Base-by-base conservation (phyloP, 2,888 invertebrate species). In the Nematopogon swammerdamellus region DNA sequence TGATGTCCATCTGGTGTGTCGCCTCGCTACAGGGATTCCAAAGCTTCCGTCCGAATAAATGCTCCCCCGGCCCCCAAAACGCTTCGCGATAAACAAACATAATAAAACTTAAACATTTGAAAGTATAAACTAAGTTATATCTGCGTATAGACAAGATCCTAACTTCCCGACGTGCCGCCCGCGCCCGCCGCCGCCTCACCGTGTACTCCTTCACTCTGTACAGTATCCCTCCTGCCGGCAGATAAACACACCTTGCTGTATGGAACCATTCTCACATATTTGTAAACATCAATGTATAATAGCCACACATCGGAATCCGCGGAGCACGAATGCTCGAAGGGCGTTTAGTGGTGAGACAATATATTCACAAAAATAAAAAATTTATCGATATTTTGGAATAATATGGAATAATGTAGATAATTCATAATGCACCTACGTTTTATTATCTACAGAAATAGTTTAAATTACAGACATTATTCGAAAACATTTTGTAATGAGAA, bases 1-100 rank as follows among this genome's bases (percentile, higher is more conserved):
- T 54, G 53, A 51, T 52, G 55, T 53, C 55, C 55, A 55, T 54
- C 52, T 55, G 55, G 53, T 55, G 54, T 52, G 54, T 49, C 55
- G 36, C 36, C 36, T 36, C 8, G 36, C 14, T 36, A 8, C 36
- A 36, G 36, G 36, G 36, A 36, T 36, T 36, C 44, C 19, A 44
- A 44, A 44, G 6, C 4, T 8, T 44, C 18, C 53, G 47, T 53
- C 48, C 46, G 19, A 49, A 20, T 47, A 52, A 51, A 20, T 48
- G 48, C 49, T 48, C 18, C 10, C 43, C 36, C 36, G n/a, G n/a
- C 36, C 36, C n/a, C 25, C 25, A 4, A 3, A 36, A 36, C 36
- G n/a, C 36, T 36, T 36, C n/a, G 36, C 36, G 14, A 36, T 36
- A 36, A 36, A 36, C 36, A 36, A 36, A 36, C 36, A 8, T 25